Base-by-base conservation (phyloP, 2,797 vertebrate genomes). In the Esox lucius region DNA sequence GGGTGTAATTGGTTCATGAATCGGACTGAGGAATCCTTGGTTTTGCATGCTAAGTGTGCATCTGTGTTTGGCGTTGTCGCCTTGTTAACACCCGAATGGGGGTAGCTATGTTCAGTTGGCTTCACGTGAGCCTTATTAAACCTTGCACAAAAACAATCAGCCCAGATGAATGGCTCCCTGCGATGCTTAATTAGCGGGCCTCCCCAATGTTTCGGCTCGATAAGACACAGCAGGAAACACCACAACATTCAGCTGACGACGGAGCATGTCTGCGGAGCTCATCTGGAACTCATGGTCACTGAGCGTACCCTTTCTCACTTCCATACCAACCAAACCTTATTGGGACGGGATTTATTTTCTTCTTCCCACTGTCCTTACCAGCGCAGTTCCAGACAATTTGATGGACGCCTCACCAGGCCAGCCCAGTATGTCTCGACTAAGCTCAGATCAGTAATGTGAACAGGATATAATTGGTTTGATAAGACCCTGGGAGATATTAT, bases 81-180 rank as follows among this genome's bases (percentile, higher is more conserved):
- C 79, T 80, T 83, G 79, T 85, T 86, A 86, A 83, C 83, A 83
- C 81, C 84, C 82, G 80, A 85, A 81, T 83, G 74, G 56, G 82
- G 76, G 72, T 15, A 74, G 42, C 77, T 80, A 70, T 72, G 65
- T 79, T 78, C 49, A 26, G 75, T 61, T 59, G 84, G 80, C 76
- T 70, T 85, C 77, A 75, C 75, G 80, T 70, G 68, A 83, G 75
- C 80, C 79, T 82, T 84, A 81, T 85, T 81, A 86, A 84, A 86
- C 69, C 83, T 76, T 74, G 83, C 80, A 71, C 82, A 78, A 78
- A 84, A 85, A 88, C 82, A 85, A 82, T 84, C 78, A 84, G 77
- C 79, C 51, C 76, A 79, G 73, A 83, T 85, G 81, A 86, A 84
- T 83, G 82, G 81, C 77, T 86, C 80, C 78, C 83, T 86, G 80